Percentiles rank a stretch among this genome's conserved stretches.
phyloP scores from a whole-genome alignment of 1,140 invertebrate species.

The Drosophila punjabiensis region DNA sequence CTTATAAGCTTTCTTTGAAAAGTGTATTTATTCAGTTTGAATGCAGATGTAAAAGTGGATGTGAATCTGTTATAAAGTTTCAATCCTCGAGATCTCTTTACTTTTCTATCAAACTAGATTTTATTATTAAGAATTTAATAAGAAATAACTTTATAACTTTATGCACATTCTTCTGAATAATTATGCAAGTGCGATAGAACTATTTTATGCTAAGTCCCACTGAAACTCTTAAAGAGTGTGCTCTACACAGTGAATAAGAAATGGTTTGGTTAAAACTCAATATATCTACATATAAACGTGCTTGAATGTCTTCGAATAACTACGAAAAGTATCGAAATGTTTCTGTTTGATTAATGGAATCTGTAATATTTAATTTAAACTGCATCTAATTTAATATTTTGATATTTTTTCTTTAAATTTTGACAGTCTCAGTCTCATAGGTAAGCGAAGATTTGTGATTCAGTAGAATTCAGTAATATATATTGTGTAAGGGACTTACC shows the following conservation, averaged over 20 bases:
- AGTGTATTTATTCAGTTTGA: too few species aligned
- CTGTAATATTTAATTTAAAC: background rate
- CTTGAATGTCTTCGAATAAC: background rate
- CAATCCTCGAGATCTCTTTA: too few species aligned
- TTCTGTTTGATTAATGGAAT: background rate
- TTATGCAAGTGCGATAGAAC: too few species aligned
- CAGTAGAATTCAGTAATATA: slow-evolving; percentile 1
- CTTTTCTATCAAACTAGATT: too few species aligned
- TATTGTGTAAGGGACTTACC: slow-evolving; percentile 85
- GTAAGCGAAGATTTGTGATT: slow-evolving; percentile 11
- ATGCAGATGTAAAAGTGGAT: too few species aligned
- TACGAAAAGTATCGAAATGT: background rate
- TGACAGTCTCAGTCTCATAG: slow-evolving; percentile 15
- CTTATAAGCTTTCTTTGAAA: too few species aligned
- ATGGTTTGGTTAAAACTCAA: background rate
- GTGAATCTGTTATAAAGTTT: too few species aligned
- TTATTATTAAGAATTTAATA: too few species aligned
- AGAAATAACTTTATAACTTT: too few species aligned
- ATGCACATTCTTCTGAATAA: too few species aligned
- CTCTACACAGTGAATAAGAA: background rate
- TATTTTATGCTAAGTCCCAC: too few species aligned
- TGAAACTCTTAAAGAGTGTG: background rate
- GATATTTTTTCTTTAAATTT: slow-evolving; percentile 3
- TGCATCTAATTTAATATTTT: background rate
- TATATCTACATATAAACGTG: background rate